Base-by-base conservation (phyloP, 2,888 invertebrate genomes). In the Drosophila greeni region DNA sequence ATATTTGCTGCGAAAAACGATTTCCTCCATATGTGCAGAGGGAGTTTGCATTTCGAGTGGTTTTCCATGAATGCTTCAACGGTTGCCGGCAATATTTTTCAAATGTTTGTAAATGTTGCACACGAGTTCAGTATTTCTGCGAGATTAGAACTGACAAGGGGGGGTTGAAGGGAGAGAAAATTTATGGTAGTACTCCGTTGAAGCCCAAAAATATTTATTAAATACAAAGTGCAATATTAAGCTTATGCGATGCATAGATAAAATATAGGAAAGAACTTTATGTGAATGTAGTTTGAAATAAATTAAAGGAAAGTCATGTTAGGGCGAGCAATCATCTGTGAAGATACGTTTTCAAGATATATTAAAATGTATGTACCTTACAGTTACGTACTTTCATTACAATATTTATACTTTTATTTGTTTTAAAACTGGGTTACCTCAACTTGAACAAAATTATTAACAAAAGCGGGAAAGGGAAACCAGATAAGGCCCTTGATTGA, bases 371-470 rank as follows among this genome's bases (percentile, higher is more conserved):
- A 20, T 20, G 20, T 20, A 20, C 3, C 3, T 20, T 11, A 18
- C 37, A 37, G 18, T 11, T 20, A 7, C 2, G 3, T 7, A 20
- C 7, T 2, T 20, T 40, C 14, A 18, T 23, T 6, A 11, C 18
- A 9, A 23, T 23, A 40, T 40, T 7, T 8, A 8, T 18, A 2
- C 18, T 37, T 18, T 18, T 37, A 5, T 11, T 18, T n/a, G 8
- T 8, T 34, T 34, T n/a, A 11, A 29, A 33, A 47, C 31, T 48
- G 45, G 24, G 7, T 53, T 34, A 18, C 18, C 31, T 34, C 36
- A 58, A 18, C n/a, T 39, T 9, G 37, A 26, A 48, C 47, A 54
- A 64, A 73, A 54, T 67, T 73, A 70, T 72, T 69, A 77, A 71
- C 65, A 66, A 65, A 37, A 26, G 36, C 18, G 24, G 49, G 61